phyloP scores from a whole-genome alignment of 2,797 vertebrate species.

The Sebastiscus albofasciatus region DNA sequence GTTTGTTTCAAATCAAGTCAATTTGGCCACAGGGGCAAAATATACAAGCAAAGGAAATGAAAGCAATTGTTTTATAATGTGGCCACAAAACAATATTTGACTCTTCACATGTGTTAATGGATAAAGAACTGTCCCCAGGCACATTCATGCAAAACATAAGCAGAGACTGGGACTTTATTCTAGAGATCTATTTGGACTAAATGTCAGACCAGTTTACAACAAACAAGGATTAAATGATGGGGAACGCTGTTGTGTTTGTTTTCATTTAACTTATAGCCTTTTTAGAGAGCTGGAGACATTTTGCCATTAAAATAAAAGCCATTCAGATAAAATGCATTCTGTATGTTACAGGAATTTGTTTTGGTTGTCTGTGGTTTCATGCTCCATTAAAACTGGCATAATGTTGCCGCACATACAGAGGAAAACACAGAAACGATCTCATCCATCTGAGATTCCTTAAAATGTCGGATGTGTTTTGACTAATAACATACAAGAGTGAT shows the following conservation, averaged over 20 bases:
- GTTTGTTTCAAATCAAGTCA: constrained; percentile 65
- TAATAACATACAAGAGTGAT: background rate
- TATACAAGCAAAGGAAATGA: constrained; percentile 68
- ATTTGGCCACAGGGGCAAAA: constrained; percentile 64
- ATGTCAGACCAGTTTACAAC: constrained; percentile 38
- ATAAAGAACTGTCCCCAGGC: constrained; percentile 46
- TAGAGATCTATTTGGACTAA: constrained; percentile 41
- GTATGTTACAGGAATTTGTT: constrained; percentile 5
- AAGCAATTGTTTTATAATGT: constrained; percentile 73
- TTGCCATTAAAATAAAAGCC: constrained; percentile 10
- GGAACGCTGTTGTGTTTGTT: constrained; percentile 43
- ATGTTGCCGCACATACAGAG: background rate
- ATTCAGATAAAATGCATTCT: background rate
- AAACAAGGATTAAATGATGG: constrained; percentile 43
- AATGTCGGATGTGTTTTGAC: background rate
- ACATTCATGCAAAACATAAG: constrained; percentile 56
- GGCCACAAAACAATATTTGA: constrained; percentile 71
- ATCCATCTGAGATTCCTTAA: background rate
- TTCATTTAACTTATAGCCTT: constrained; percentile 32
- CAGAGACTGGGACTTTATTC: constrained; percentile 32
- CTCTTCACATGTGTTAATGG: constrained; percentile 59
- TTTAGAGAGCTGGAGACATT: constrained; percentile 14
- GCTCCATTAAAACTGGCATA: background rate
- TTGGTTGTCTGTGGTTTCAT: constrained; percentile 3
- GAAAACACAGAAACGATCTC: constrained; percentile 1